Percentiles rank a stretch among this genome's conserved stretches.
Conservation (phyloP, 2,797 vertebrate species). For the Margarornis squamiger region DNA sequence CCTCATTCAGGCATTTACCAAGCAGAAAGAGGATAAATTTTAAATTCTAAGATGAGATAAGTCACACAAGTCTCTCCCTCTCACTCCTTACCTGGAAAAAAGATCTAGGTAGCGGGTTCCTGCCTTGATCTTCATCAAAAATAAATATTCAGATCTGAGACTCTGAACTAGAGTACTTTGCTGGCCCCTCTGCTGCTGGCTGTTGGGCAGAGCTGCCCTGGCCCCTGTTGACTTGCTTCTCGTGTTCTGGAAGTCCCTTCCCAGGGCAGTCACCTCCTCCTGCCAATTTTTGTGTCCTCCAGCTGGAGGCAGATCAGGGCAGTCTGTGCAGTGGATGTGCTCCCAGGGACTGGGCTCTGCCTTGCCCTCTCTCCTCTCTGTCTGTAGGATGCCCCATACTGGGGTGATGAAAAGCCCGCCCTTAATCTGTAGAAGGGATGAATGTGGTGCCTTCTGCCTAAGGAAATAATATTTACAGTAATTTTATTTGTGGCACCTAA, state of each 20-base stretch:
- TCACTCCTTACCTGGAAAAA: background rate
- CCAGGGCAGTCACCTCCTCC: background rate
- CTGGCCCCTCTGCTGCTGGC: background rate
- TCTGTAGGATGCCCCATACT: accelerated
- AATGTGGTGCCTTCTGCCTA: background rate
- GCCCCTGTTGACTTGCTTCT: accelerated
- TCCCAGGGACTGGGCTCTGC: background rate
- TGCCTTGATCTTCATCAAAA: background rate
- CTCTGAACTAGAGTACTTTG: background rate
- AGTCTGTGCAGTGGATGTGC: background rate
- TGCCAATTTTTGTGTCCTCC: background rate
- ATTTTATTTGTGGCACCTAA: background rate
- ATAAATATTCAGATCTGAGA: background rate
- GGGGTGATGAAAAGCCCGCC: background rate
- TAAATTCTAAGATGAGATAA: background rate
- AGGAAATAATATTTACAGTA: background rate
- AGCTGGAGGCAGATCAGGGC: background rate
- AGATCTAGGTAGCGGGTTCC: background rate
- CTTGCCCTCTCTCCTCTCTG: background rate
- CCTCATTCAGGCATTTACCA: background rate
- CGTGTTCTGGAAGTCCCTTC: background rate
- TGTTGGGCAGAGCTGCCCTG: background rate
- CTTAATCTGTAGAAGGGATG: background rate
- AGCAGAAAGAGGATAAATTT: background rate
- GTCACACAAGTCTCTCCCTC: background rate